phyloP scores from a whole-genome alignment of 2,888 invertebrate species.

The Branchellion lobata region DNA sequence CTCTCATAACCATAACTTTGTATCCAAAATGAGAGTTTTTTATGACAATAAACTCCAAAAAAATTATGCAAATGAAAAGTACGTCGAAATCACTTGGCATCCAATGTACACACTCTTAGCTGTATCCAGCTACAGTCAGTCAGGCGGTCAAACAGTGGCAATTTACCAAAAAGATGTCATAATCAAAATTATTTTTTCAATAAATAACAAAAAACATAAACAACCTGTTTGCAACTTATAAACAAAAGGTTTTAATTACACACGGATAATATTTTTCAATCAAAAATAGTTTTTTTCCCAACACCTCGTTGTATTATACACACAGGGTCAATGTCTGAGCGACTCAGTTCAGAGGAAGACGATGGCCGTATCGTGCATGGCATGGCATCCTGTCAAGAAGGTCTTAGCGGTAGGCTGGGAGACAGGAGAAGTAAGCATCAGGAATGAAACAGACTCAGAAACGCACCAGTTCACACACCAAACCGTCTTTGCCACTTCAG shows the following conservation, averaged over 20 bases:
- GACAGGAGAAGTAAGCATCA: conserved; percentile 82
- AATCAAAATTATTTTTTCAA: conserved; percentile 2
- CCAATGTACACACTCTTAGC: conserved; percentile 77
- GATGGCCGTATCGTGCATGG: conserved; percentile 56
- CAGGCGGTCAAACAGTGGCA: conserved; percentile 81
- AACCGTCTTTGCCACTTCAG: not conserved
- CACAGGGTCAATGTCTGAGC: conserved; percentile 58
- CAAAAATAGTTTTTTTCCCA: no score
- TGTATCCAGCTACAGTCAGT: conserved; percentile 81
- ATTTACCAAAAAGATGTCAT: conserved; percentile 82
- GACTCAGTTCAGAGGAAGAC: conserved; percentile 56
- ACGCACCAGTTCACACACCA: conserved; percentile 65
- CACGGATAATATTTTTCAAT: not conserved
- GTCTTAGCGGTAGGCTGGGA: conserved; percentile 86
- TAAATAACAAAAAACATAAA: no score
- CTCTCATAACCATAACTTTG: no score
- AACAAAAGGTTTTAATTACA: not conserved
- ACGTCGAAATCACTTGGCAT: conserved; percentile 75
- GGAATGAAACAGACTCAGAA: conserved; percentile 68
- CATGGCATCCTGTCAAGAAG: conserved; percentile 84
- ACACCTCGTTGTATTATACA: no score
- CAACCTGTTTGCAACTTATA: no score
- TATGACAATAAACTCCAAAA: conserved; percentile 60
- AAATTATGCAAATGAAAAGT: conserved; percentile 56
- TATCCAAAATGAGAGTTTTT: conserved; percentile 59